phyloP scores from a whole-genome alignment of 2,797 vertebrate species.

The Schizopygopsis malacanthus region DNA sequence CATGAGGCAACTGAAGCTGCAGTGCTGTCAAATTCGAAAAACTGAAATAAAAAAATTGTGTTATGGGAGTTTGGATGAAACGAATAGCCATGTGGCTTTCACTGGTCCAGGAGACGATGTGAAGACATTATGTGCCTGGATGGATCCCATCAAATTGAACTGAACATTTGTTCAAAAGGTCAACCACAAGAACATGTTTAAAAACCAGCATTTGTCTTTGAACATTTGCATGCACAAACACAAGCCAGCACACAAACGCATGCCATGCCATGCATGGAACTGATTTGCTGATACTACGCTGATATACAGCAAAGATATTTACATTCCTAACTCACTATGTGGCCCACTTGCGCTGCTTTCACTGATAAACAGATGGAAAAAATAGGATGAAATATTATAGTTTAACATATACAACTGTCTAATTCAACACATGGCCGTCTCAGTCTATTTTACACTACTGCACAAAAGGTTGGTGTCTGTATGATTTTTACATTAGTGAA shows the following conservation, averaged over 20 bases:
- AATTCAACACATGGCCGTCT: constrained; percentile 14
- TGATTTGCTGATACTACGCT: constrained; percentile 39
- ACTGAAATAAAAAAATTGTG: not conserved
- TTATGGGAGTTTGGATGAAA: not conserved
- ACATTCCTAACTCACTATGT: constrained; percentile 41
- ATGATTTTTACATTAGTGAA: not conserved
- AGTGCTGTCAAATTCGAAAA: constrained; percentile 1
- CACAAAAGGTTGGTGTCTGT: not conserved
- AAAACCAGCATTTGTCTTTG: constrained; percentile 5
- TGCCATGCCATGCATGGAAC: not conserved
- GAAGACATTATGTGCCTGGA: not conserved
- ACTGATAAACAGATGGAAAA: constrained; percentile 6
- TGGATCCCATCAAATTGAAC: not conserved
- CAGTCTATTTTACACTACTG: not conserved
- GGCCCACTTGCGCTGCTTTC: constrained; percentile 1
- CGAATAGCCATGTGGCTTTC: not conserved
- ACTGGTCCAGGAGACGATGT: not conserved
- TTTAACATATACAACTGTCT: not conserved
- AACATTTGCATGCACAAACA: constrained; percentile 8
- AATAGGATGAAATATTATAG: not conserved
- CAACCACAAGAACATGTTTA: constrained; percentile 10
- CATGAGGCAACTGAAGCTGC: not conserved
- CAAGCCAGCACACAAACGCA: constrained; percentile 30
- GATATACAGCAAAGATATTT: constrained; percentile 44
- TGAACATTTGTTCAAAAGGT: constrained; percentile 20